Evolutionary conservation across 1,140 invertebrate species (phyloP).

Genomic region (Drosophila saltans): DNA sequence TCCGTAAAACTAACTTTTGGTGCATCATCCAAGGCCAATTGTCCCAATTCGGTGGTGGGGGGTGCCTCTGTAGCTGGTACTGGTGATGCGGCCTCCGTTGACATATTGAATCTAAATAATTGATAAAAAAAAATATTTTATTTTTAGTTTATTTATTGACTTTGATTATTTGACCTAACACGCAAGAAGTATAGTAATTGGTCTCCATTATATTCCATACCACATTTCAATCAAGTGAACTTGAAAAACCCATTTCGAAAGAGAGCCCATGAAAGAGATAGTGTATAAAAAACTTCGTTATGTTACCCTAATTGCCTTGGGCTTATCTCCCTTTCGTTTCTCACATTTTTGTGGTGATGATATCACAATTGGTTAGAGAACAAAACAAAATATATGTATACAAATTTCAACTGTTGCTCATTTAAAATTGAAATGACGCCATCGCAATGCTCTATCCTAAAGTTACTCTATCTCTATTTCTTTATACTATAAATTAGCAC

Average conservation of each 20-base stretch:
- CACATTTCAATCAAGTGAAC: too few relatives aligned
- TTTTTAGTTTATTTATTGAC: background rate
- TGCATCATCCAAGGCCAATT: slow-evolving; percentile 69
- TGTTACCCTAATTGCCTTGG: background rate
- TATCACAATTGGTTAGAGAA: slow-evolving; percentile 18
- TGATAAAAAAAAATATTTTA: background rate
- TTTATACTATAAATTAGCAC: background rate
- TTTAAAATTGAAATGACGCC: slow-evolving; percentile 1
- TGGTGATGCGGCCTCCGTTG: slow-evolving; percentile 59
- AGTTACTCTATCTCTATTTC: background rate
- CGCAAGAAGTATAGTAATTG: background rate
- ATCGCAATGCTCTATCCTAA: background rate
- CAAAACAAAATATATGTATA: slow-evolving; percentile 18
- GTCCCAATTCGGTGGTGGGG: slow-evolving; percentile 66
- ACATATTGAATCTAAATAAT: slow-evolving; percentile 61
- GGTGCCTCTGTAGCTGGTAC: slow-evolving; percentile 58
- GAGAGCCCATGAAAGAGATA: background rate
- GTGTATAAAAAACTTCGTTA: background rate
- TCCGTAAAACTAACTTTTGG: slow-evolving; percentile 83
- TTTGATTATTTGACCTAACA: background rate
- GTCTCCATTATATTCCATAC: background rate
- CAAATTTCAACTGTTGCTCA: slow-evolving; percentile 6
- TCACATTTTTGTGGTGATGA: slow-evolving; percentile 21
- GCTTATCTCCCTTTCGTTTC: slow-evolving; percentile 37
- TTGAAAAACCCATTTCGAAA: too few relatives aligned